Conservation (phyloP, 2,113 vertebrate genomes). For the Pteropus alecto region DNA sequence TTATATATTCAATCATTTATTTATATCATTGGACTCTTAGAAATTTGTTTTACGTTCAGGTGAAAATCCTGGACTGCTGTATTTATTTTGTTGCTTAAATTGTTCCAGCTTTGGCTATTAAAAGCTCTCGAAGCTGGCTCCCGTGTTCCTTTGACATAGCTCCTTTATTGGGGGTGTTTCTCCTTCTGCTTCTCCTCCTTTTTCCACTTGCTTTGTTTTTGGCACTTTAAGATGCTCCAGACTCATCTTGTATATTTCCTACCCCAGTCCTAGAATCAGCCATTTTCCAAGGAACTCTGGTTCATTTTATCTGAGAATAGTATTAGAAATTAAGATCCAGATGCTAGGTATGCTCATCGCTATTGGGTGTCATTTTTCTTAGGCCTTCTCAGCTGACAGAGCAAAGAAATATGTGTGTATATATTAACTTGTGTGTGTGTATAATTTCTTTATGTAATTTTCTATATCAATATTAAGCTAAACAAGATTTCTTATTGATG, state of each 20-base stretch:
- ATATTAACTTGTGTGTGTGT: not conserved
- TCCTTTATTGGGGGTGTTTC: not conserved
- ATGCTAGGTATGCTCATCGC: not conserved
- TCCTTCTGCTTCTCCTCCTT: not conserved
- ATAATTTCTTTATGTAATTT: not conserved
- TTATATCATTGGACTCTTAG: not conserved
- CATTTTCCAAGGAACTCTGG: not conserved
- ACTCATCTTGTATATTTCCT: not conserved
- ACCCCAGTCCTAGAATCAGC: not conserved
- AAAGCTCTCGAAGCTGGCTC: not conserved
- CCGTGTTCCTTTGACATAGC: not conserved
- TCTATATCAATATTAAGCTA: not conserved
- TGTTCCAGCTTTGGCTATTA: not conserved
- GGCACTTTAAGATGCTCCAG: not conserved
- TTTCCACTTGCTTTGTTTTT: not conserved
- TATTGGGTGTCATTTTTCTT: not conserved
- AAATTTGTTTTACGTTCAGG: not conserved
- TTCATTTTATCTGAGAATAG: not conserved
- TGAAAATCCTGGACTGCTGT: not conserved
- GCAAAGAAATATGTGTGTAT: not conserved
- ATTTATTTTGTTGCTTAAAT: not conserved
- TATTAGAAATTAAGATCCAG: not conserved
- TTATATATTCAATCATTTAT: not conserved
- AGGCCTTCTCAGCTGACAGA: not conserved
- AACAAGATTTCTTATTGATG: not conserved